These are phyloP conservation scores for Podarcis siculus DNA, from an alignment of 2,797 vertebrate genomes.

Conservation along the genomic window DNA sequence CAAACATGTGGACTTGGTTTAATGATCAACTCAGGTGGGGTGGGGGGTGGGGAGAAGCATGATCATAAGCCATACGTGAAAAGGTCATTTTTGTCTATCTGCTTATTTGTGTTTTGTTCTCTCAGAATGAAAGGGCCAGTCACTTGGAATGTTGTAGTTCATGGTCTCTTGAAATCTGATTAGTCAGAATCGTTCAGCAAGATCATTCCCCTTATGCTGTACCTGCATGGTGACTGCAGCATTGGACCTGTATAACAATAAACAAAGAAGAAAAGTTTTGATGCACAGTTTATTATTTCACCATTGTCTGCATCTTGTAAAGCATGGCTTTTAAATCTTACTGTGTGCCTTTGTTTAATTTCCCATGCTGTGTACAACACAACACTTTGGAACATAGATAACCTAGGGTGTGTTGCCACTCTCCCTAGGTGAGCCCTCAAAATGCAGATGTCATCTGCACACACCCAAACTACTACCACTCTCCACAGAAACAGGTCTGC, in stretches of 20 bases:
- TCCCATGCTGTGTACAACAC: not conserved
- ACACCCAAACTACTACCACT: not conserved
- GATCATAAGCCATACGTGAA: slow-evolving; percentile 46
- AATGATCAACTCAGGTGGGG: slow-evolving; percentile 52
- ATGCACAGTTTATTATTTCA: slow-evolving; percentile 56
- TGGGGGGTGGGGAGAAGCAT: slow-evolving; percentile 13
- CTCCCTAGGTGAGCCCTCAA: not conserved
- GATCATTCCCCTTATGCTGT: slow-evolving; percentile 69
- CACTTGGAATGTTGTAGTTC: slow-evolving; percentile 75
- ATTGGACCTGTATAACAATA: slow-evolving; percentile 77
- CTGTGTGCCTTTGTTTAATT: not conserved
- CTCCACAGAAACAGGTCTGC: no score
- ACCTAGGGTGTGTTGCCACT: not conserved
- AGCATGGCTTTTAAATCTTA: slow-evolving; percentile 32
- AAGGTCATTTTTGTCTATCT: slow-evolving; percentile 68
- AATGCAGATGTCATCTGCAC: not conserved
- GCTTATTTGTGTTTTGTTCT: slow-evolving; percentile 74
- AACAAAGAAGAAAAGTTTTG: slow-evolving; percentile 59
- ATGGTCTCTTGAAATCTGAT: slow-evolving; percentile 73
- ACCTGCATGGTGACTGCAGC: slow-evolving; percentile 73
- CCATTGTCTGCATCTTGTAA: slow-evolving; percentile 60
- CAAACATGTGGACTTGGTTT: slow-evolving; percentile 59
- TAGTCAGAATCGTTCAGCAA: slow-evolving; percentile 64
- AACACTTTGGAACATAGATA: not conserved
- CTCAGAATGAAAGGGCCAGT: slow-evolving; percentile 74